These are phyloP conservation scores for Dorcus parallelipipedus DNA, from an alignment of 2,888 invertebrate genomes.

Conservation along the genomic window DNA sequence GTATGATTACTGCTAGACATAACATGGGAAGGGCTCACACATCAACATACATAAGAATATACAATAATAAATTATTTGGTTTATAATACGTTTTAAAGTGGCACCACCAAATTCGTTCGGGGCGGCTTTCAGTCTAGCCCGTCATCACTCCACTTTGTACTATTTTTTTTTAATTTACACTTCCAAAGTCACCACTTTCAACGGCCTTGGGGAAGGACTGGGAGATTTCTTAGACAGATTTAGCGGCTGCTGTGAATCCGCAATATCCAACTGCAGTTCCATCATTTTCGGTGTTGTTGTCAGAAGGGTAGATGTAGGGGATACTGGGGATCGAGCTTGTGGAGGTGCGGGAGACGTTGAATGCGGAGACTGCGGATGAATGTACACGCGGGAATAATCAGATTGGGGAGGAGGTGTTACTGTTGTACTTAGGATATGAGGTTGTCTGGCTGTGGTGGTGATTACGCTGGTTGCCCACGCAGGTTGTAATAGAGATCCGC, in stretches of 20 bases:
- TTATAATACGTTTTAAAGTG: constrained; percentile 49
- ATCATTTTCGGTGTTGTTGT: constrained; percentile 54
- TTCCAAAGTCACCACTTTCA: constrained; percentile 46
- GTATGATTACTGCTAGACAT: constrained; percentile 21
- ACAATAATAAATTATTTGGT: constrained; percentile 52
- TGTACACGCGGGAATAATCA: constrained; percentile 47
- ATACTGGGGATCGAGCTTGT: constrained; percentile 42
- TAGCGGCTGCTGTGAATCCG: constrained; percentile 77
- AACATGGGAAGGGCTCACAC: constrained; percentile 25
- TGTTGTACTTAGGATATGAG: constrained; percentile 36
- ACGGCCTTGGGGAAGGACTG: constrained; percentile 69
- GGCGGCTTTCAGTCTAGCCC: constrained; percentile 19
- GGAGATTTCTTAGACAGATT: constrained; percentile 86
- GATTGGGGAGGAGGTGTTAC: constrained; percentile 40
- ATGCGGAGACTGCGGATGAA: constrained; percentile 47
- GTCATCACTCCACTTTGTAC: constrained; percentile 25
- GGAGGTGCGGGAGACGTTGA: constrained; percentile 49
- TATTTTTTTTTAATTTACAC: constrained; percentile 35
- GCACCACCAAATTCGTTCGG: constrained; percentile 37
- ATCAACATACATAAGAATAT: constrained; percentile 35
- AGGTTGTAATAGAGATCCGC: constrained; percentile 40
- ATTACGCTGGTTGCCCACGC: constrained; percentile 59
- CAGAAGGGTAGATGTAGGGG: constrained; percentile 46
- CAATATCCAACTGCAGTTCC: constrained; percentile 80
- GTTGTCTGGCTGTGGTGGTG: constrained; percentile 55